A percentile compares a stretch with the other conserved stretches of the same genome.
phyloP scores from a whole-genome alignment of 2,888 invertebrate species.

The Chymomyza caudatula region DNA sequence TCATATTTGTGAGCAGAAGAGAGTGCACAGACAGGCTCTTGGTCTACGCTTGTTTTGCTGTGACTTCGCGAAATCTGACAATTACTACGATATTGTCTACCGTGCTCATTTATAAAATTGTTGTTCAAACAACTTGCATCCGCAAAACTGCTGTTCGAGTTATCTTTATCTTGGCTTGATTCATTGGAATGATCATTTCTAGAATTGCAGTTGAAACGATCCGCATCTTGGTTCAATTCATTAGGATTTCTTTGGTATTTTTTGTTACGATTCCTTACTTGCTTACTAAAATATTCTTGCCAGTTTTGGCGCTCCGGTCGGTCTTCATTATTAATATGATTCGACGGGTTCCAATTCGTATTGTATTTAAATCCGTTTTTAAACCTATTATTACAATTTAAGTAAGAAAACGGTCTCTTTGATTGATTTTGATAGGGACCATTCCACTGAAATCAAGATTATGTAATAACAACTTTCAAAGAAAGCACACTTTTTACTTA shows the following conservation, averaged over 20 bases:
- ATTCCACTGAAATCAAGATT: neutral
- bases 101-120: no score
- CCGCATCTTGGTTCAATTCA: neutral
- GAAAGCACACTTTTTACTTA: constrained; percentile 45
- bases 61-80: neutral
- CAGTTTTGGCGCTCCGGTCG: neutral
- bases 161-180: neutral
- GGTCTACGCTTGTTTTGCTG: neutral
- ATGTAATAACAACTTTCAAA: neutral
- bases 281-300: neutral
- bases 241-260: neutral
- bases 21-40: no score
- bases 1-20: no score
- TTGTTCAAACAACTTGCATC: no score
- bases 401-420: neutral
- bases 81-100: neutral
- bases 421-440: neutral
- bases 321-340: neutral
- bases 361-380: neutral
- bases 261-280: neutral
- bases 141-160: no score
- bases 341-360: neutral
- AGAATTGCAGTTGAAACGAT: neutral
- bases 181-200: neutral
- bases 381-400: neutral